phyloP scores from a whole-genome alignment of 2,888 invertebrate species.

The Drosophila multiciliata region DNA sequence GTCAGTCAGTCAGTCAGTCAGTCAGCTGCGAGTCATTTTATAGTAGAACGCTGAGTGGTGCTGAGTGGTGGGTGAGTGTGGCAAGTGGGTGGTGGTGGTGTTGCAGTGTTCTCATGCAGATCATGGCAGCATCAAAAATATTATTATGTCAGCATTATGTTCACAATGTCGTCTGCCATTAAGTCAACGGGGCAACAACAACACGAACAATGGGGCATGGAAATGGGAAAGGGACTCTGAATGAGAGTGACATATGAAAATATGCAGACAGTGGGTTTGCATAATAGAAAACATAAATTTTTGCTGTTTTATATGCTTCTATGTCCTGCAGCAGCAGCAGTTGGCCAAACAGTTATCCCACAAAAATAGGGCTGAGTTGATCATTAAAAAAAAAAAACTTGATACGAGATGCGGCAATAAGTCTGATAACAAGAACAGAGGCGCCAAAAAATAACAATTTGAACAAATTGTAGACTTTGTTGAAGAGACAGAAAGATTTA shows the following conservation, averaged over 20 bases:
- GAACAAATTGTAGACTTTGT: background rate
- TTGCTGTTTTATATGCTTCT: slow-evolving; percentile 28
- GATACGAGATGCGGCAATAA: slow-evolving; percentile 4
- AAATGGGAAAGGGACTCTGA: slow-evolving; percentile 9
- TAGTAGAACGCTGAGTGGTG: slow-evolving; percentile 6
- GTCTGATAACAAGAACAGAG: slow-evolving; percentile 5
- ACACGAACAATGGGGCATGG: slow-evolving; percentile 6
- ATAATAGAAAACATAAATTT: slow-evolving; percentile 74
- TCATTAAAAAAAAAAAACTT: slow-evolving; percentile 30
- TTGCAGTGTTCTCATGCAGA: slow-evolving; percentile 59
- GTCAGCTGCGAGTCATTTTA: slow-evolving; percentile 51
- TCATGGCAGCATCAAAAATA: slow-evolving; percentile 71
- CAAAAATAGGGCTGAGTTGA: slow-evolving; percentile 12
- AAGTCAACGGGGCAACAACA: slow-evolving; percentile 60
- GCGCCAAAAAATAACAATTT: slow-evolving; percentile 1
- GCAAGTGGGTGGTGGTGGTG: slow-evolving; percentile 1
- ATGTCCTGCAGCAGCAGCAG: slow-evolving; percentile 19
- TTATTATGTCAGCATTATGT: slow-evolving; percentile 78
- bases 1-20: background rate
- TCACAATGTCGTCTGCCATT: slow-evolving; percentile 77
- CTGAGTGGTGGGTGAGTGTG: background rate
- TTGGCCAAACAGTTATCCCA: slow-evolving; percentile 38
- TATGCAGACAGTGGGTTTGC: slow-evolving; percentile 53
- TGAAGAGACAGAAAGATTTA: background rate
- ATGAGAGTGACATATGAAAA: slow-evolving; percentile 57